phyloP scores from a whole-genome alignment of 2,113 vertebrate genomes.

The Ctenomys sociabilis region DNA sequence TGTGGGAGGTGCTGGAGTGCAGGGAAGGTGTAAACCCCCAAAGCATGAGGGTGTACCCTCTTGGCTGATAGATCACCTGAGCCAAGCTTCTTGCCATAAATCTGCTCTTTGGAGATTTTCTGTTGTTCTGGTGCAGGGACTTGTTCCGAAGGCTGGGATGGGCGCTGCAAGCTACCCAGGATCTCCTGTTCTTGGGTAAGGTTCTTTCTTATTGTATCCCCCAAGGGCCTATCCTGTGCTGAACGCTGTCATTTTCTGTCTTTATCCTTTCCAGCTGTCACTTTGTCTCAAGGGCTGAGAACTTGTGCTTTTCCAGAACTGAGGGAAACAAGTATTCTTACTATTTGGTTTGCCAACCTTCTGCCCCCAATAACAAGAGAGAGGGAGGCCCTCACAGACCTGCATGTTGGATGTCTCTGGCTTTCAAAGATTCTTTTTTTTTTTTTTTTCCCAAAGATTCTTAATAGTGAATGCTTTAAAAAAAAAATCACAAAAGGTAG shows the following conservation, averaged over 20 bases:
- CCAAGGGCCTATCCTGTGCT: background rate
- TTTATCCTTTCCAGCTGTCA: background rate
- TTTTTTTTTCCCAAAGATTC: too few species aligned
- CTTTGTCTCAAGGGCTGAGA: slow-evolving; percentile 12
- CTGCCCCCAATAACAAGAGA: background rate
- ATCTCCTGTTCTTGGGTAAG: background rate
- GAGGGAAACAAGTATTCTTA: background rate
- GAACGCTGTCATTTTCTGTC: background rate
- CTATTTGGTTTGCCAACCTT: background rate
- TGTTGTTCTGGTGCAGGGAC: background rate
- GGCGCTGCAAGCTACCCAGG: background rate
- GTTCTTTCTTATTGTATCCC: slow-evolving; percentile 26
- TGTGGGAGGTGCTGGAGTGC: background rate
- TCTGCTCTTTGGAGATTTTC: slow-evolving; percentile 65
- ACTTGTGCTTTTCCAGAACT: background rate
- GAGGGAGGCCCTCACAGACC: background rate
- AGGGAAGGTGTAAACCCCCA: background rate
- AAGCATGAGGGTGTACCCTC: background rate
- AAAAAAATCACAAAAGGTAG: background rate
- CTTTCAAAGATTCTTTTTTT: slow-evolving; percentile 50
- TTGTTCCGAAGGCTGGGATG: background rate
- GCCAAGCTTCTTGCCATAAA: background rate
- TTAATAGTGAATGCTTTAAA: slow-evolving; percentile 55
- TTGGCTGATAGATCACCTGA: background rate
- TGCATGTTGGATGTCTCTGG: background rate